Percentiles rank a stretch among this genome's conserved stretches.
Evolutionary conservation across 2,113 vertebrate species (phyloP).

Genomic region (Hepsetus odoe): DNA sequence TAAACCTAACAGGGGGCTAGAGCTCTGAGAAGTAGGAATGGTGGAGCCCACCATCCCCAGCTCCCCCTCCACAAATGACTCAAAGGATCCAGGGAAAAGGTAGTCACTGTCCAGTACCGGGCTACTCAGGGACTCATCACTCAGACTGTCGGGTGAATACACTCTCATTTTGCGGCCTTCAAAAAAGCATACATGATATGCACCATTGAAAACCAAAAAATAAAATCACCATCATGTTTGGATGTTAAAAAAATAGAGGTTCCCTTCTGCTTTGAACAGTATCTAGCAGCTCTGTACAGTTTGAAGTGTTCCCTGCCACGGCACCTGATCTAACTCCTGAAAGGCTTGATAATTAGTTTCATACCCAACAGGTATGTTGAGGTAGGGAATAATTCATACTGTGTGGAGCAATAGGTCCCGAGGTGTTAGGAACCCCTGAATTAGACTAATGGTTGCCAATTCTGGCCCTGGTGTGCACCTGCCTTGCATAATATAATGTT

Average conservation of each 20-base stretch:
- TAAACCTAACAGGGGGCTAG: conserved; percentile 32
- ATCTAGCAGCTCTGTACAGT: neutral
- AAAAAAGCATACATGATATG: conserved; percentile 37
- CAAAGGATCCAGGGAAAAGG: conserved; percentile 77
- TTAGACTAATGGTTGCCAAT: too few relatives aligned
- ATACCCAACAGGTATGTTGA: too few relatives aligned
- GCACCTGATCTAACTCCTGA: neutral
- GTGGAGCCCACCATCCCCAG: conserved; percentile 68
- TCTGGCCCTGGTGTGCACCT: neutral
- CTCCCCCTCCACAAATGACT: conserved; percentile 76
- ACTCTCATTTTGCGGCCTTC: conserved; percentile 87
- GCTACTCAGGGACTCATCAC: conserved; percentile 73
- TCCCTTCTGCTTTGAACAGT: neutral
- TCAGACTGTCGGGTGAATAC: conserved; percentile 78
- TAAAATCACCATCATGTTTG: neutral
- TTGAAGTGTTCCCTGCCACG: neutral
- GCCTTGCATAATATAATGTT: neutral
- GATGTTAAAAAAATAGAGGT: neutral
- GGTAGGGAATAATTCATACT: neutral
- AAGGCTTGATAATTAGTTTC: neutral
- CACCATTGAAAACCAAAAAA: neutral
- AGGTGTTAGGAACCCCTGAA: neutral
- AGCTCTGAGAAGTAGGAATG: conserved; percentile 56
- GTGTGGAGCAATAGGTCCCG: neutral
- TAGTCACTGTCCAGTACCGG: conserved; percentile 73